Percentiles rank a stretch among this genome's conserved stretches.
These are phyloP conservation scores for Calidris pugnax DNA, from an alignment of 2,113 vertebrate genomes.

Conservation along the genomic window DNA sequence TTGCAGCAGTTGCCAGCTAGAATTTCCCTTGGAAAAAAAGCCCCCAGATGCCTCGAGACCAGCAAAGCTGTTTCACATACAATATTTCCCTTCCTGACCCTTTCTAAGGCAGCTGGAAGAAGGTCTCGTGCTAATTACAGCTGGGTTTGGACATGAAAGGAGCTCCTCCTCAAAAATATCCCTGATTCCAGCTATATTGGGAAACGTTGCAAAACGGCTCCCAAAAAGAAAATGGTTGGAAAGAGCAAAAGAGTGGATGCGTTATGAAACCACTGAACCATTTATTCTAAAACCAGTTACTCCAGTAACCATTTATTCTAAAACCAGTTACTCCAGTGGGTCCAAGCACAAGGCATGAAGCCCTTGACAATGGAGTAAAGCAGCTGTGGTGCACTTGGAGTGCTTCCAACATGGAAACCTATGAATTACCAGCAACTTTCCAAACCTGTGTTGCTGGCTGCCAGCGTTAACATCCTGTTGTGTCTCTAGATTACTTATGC, in stretches of 20 bases:
- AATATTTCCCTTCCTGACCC: background rate
- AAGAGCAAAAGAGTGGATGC: background rate
- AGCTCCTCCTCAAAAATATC: background rate
- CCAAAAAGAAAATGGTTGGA: background rate
- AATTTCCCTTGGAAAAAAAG: background rate
- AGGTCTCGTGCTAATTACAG: background rate
- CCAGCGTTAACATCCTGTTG: background rate
- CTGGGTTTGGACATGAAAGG: background rate
- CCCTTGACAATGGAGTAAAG: background rate
- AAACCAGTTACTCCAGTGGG: background rate
- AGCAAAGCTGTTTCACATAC: background rate
- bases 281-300: background rate
- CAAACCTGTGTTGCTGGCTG: background rate
- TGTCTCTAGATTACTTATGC: background rate
- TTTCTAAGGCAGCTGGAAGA: background rate
- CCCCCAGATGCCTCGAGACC: background rate
- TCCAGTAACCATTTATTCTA: background rate
- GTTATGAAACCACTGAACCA: background rate
- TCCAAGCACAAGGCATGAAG: fast-evolving
- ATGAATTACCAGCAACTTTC: background rate
- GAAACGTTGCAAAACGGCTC: background rate
- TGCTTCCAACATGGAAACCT: background rate
- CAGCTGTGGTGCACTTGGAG: background rate
- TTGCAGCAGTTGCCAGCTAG: background rate
- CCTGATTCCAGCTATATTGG: background rate